A percentile compares a stretch with the other conserved stretches of the same genome.
Conservation (phyloP, 2,797 vertebrate species). For the Brachyalestes nurse region DNA sequence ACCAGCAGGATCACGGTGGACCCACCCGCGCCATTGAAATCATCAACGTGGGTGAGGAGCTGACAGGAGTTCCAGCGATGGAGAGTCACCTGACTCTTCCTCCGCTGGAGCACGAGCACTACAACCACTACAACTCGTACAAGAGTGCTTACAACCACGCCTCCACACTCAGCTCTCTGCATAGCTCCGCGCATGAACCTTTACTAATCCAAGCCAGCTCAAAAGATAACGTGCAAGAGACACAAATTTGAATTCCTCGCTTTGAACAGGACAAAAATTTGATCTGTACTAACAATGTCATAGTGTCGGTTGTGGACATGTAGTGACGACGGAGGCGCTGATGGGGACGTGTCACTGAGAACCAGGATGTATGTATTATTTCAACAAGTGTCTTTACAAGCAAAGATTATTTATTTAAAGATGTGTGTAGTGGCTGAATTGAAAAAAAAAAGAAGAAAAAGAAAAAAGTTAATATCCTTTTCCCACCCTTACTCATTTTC, state of each 20-base stretch:
- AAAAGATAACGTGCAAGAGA: conserved; percentile 99
- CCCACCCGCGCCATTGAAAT: conserved; percentile 97
- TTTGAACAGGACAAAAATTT: conserved; percentile 63
- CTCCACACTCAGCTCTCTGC: conserved; percentile 96
- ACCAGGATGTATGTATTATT: conserved; percentile 95
- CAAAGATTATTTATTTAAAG: conserved; percentile 99
- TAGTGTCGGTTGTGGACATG: conserved; percentile 41
- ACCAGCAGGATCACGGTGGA: conserved; percentile 95
- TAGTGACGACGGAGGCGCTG: conserved; percentile 58
- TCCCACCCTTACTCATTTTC: conserved; percentile 73
- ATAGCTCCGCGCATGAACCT: conserved; percentile 99
- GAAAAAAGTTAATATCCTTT: conserved; percentile 82
- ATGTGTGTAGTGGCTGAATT: conserved; percentile 98
- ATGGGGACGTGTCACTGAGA: conserved; percentile 86
- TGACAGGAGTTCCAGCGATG: conserved; percentile 91
- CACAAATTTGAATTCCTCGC: conserved; percentile 89
- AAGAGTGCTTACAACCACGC: conserved; percentile 98
- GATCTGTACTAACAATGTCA: conserved; percentile 52
- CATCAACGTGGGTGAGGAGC: conserved; percentile 97
- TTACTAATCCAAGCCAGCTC: conserved; percentile 99
- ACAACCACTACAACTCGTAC: conserved; percentile 99
- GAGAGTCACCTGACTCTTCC: conserved; percentile 97
- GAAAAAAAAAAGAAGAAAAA: conserved; percentile 93
- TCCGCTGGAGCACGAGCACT: conserved; percentile 92
- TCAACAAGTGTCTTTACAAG: conserved; percentile 98